phyloP scores from a whole-genome alignment of 2,113 vertebrate species.

The Gila orcuttii region DNA sequence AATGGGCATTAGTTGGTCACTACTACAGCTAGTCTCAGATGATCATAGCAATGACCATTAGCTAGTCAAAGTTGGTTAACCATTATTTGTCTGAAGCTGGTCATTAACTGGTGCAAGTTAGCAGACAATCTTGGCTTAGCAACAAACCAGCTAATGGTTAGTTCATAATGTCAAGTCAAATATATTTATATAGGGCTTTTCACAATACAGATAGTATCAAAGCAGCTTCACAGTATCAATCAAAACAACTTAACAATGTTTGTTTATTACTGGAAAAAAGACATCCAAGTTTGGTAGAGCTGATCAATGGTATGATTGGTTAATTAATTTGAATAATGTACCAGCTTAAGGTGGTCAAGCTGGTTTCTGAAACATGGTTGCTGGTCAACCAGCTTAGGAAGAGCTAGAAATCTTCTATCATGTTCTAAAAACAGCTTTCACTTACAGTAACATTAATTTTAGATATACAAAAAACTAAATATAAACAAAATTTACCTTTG shows the following conservation, averaged over 20 bases:
- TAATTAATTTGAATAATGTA: too few relatives aligned
- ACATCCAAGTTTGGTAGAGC: too few relatives aligned
- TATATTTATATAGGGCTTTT: too few relatives aligned
- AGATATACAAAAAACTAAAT: neutral
- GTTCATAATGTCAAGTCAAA: too few relatives aligned
- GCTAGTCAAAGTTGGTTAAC: neutral
- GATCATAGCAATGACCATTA: neutral
- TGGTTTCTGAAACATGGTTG: too few relatives aligned
- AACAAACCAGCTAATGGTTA: neutral
- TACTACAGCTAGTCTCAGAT: neutral
- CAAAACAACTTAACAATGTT: too few relatives aligned
- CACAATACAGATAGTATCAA: too few relatives aligned
- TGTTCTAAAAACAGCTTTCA: neutral
- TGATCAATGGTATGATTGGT: too few relatives aligned
- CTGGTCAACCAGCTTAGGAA: neutral
- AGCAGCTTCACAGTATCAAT: too few relatives aligned
- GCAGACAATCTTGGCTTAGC: neutral
- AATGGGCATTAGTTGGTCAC: neutral
- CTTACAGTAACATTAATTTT: neutral
- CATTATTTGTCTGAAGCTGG: neutral
- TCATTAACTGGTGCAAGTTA: neutral
- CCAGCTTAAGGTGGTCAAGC: too few relatives aligned
- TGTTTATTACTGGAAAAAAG: too few relatives aligned
- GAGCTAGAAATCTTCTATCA: neutral
- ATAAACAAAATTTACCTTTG: conserved; percentile 9